Conservation (phyloP, 2,888 invertebrate species). For the Heliconius cydno region DNA sequence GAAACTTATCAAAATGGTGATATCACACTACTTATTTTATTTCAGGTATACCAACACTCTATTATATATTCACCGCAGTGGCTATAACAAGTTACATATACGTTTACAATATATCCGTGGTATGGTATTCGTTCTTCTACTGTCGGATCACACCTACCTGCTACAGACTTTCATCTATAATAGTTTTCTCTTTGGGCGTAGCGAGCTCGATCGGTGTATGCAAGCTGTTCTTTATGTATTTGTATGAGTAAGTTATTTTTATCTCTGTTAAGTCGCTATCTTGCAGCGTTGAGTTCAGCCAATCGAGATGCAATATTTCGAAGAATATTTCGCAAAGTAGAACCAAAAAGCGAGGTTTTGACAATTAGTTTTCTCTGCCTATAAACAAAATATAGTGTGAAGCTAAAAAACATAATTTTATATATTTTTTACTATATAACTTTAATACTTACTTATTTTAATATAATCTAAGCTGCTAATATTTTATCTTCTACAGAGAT, state of each 20-base stretch:
- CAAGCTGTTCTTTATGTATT: slow-evolving; percentile 17
- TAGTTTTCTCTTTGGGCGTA: slow-evolving; percentile 22
- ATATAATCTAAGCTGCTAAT: neutral
- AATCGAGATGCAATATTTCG: too few relatives aligned
- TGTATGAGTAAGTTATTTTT: slow-evolving; percentile 13
- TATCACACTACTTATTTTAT: neutral
- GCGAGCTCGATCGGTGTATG: slow-evolving; percentile 10
- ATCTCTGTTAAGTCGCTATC: neutral
- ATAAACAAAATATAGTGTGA: too few relatives aligned
- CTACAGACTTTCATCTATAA: slow-evolving; percentile 2
- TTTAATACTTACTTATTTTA: too few relatives aligned
- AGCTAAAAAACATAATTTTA: too few relatives aligned
- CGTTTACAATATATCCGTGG: slow-evolving; percentile 8
- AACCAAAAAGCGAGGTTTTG: too few relatives aligned
- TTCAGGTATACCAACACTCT: slow-evolving; percentile 11
- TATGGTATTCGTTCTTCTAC: slow-evolving; percentile 11
- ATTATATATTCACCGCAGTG: slow-evolving; percentile 10
- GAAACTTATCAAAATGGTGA: too few relatives aligned
- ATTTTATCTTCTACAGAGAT: neutral
- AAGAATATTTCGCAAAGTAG: too few relatives aligned
- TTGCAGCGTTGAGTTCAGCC: too few relatives aligned
- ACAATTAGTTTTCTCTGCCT: too few relatives aligned
- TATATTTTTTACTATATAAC: too few relatives aligned
- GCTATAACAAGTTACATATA: slow-evolving; percentile 10
- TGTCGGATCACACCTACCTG: neutral